These are phyloP conservation scores for Strigops habroptila DNA, from an alignment of 2,113 vertebrate species.

Conservation along the genomic window DNA sequence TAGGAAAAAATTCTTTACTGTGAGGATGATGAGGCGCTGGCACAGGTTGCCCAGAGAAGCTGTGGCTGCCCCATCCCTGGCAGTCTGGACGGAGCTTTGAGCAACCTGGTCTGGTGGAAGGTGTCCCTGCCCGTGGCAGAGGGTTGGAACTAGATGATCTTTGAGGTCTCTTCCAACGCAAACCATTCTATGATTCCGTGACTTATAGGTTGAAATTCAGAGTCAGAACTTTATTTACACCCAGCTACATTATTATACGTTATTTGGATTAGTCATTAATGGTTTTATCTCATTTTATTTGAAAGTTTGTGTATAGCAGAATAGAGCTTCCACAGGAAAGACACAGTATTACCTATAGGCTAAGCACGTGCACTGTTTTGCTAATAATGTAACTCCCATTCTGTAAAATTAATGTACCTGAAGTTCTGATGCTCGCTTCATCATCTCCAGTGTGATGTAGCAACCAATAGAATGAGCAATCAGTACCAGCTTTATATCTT, in stretches of 20 bases:
- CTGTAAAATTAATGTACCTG: constrained; percentile 71
- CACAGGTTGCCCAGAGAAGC: neutral
- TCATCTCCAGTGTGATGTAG: constrained; percentile 88
- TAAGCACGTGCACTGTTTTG: neutral
- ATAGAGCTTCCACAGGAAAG: neutral
- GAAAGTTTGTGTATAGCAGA: neutral
- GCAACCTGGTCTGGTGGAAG: neutral
- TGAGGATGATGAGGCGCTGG: no score
- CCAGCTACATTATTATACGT: neutral
- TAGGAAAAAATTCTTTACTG: no score
- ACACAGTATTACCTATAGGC: neutral
- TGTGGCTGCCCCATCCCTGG: neutral
- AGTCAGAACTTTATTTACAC: neutral
- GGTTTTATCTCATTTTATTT: neutral
- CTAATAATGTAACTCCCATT: neutral
- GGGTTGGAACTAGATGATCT: neutral
- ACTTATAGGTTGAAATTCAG: neutral
- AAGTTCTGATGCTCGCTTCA: constrained; percentile 84
- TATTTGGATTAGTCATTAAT: neutral
- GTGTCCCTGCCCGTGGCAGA: neutral
- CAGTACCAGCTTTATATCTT: constrained; percentile 81
- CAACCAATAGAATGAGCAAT: constrained; percentile 93
- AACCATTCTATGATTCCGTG: neutral
- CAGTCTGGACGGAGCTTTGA: neutral
- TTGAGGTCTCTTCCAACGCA: neutral